phyloP scores from a whole-genome alignment of 2,113 vertebrate genomes.

The Tragelaphus scriptus region DNA sequence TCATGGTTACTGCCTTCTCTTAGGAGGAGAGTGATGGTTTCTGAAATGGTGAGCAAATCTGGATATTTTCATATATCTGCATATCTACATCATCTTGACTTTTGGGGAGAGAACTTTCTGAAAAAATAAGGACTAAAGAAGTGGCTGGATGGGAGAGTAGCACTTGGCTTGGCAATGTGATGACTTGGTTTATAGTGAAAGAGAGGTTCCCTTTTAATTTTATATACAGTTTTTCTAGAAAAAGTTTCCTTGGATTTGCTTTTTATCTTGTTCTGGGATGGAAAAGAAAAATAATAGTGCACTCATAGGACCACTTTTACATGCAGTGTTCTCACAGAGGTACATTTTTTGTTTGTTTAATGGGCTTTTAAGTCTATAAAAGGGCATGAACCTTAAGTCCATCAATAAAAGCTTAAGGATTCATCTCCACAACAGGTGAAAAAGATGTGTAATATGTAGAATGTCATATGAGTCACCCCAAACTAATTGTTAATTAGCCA shows the following conservation, averaged over 20 bases:
- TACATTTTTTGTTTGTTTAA: background rate
- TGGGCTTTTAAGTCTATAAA: background rate
- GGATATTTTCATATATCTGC: background rate
- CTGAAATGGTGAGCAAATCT: background rate
- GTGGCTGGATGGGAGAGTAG: background rate
- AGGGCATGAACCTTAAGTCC: background rate
- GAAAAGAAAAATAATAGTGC: background rate
- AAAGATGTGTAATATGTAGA: constrained; percentile 43
- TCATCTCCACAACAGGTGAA: constrained; percentile 65
- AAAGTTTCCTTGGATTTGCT: background rate
- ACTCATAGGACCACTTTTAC: background rate
- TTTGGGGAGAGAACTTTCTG: background rate
- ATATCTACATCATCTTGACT: background rate
- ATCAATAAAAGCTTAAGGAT: background rate
- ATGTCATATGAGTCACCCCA: constrained; percentile 37
- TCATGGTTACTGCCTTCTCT: background rate
- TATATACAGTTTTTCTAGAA: background rate
- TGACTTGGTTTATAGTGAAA: background rate
- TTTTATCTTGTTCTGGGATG: background rate
- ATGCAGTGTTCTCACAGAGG: background rate
- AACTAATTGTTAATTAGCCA: constrained; percentile 65
- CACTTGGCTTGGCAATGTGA: background rate
- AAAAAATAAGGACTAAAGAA: background rate
- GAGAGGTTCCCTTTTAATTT: background rate
- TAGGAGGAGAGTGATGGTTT: background rate